phyloP scores from a whole-genome alignment of 2,797 vertebrate genomes.

The Chaetodon trifasciatus region DNA sequence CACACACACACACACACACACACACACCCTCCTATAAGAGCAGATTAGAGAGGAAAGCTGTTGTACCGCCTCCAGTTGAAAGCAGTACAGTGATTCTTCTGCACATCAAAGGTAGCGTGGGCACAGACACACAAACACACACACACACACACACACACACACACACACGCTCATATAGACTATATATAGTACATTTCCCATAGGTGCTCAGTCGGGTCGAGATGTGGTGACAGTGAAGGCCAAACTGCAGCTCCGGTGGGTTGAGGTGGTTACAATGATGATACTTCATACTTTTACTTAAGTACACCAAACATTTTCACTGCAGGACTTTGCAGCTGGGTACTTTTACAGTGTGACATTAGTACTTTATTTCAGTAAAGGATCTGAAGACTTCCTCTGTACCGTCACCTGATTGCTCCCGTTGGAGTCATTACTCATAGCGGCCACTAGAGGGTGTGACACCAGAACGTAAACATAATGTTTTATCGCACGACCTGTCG shows the following conservation, averaged over 20 bases:
- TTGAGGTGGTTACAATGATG: too few species aligned
- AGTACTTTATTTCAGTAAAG: too few species aligned
- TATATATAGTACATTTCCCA: slow-evolving; percentile 2
- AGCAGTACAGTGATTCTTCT: slow-evolving; percentile 25
- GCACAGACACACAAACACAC: slow-evolving; percentile 22
- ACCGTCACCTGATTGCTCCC: too few species aligned
- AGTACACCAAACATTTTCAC: too few species aligned
- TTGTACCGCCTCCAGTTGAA: slow-evolving; percentile 37
- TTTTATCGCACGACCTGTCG: too few species aligned
- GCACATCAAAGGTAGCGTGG: slow-evolving; percentile 37
- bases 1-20: slow-evolving; percentile 7
- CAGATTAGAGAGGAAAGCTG: slow-evolving; percentile 40
- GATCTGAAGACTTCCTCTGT: neutral
- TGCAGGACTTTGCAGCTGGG: too few species aligned
- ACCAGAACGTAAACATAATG: neutral
- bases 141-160: slow-evolving; percentile 12
- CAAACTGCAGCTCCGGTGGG: too few species aligned
- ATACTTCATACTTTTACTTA: too few species aligned
- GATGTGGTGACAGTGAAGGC: neutral
- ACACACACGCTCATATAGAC: neutral
- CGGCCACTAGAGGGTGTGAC: too few species aligned
- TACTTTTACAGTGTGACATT: too few species aligned
- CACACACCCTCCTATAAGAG: slow-evolving; percentile 12
- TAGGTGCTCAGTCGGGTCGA: neutral
- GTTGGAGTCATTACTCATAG: too few species aligned